Conservation (phyloP, 2,888 invertebrate genomes). For the Megaustenia siamemsis region DNA sequence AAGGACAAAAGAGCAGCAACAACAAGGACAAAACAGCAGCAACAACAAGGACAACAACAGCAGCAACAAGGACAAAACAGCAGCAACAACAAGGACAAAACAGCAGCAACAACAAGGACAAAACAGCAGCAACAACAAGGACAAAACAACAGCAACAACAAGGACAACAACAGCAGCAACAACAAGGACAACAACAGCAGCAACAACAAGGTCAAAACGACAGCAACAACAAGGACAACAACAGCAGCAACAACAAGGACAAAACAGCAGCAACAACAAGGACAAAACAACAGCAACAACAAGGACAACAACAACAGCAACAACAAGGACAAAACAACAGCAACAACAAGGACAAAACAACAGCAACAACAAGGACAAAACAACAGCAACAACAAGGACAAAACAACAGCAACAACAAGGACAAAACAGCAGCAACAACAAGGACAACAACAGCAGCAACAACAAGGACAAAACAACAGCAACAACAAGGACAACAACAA, state of each 20-base stretch:
- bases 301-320: background rate
- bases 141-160: background rate
- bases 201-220: background rate
- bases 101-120: background rate
- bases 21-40: background rate
- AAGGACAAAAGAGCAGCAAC: too few species aligned
- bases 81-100: background rate
- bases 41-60: background rate
- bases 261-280: background rate
- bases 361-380: too few species aligned
- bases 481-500: too few species aligned
- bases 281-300: background rate
- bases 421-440: too few species aligned
- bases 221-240: background rate
- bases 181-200: background rate
- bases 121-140: background rate
- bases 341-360: background rate
- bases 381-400: too few species aligned
- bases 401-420: too few species aligned
- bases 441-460: too few species aligned
- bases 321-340: background rate
- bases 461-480: too few species aligned
- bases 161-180: background rate
- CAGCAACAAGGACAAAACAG: background rate
- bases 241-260: background rate